These are phyloP conservation scores for Trichoplusia ni DNA, from an alignment of 1,140 invertebrate species.

Conservation along the genomic window DNA sequence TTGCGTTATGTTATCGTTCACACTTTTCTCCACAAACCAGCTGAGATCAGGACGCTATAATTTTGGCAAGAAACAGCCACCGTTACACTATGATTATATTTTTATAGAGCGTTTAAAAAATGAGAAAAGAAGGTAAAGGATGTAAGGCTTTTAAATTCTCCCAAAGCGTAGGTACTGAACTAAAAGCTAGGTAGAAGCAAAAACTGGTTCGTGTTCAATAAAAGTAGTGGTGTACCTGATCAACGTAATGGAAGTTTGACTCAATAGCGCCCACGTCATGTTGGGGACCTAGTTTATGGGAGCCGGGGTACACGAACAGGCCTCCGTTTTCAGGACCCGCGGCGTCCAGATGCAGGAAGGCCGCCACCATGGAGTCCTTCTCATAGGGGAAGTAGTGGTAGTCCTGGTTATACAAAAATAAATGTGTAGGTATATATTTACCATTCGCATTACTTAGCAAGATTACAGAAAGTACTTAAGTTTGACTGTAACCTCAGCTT, in stretches of 20 bases:
- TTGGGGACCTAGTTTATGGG: slow-evolving; percentile 84
- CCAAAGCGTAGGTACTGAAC: too few relatives aligned
- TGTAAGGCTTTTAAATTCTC: too few relatives aligned
- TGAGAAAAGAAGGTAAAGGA: too few relatives aligned
- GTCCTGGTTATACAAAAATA: slow-evolving; percentile 66
- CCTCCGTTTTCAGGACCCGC: slow-evolving; percentile 84
- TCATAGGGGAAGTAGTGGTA: slow-evolving; percentile 85
- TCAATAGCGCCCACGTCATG: slow-evolving; percentile 78
- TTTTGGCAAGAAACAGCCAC: too few relatives aligned
- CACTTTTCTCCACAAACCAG: too few relatives aligned
- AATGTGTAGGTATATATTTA: neutral
- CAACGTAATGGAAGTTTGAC: slow-evolving; percentile 81
- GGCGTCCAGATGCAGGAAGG: slow-evolving; percentile 84
- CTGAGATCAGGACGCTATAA: too few relatives aligned
- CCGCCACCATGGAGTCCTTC: slow-evolving; percentile 84
- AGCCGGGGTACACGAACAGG: slow-evolving; percentile 84
- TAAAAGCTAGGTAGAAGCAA: too few relatives aligned
- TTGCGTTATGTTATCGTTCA: too few relatives aligned
- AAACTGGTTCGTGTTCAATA: neutral
- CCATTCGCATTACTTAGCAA: neutral
- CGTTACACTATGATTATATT: too few relatives aligned
- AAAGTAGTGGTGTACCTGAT: slow-evolving; percentile 65
- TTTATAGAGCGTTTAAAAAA: too few relatives aligned
- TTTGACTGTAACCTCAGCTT: too few relatives aligned
- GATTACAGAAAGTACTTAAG: too few relatives aligned